Evolutionary conservation across 2,797 vertebrate species (phyloP).

Genomic region (Crypturellus tataupa): DNA sequence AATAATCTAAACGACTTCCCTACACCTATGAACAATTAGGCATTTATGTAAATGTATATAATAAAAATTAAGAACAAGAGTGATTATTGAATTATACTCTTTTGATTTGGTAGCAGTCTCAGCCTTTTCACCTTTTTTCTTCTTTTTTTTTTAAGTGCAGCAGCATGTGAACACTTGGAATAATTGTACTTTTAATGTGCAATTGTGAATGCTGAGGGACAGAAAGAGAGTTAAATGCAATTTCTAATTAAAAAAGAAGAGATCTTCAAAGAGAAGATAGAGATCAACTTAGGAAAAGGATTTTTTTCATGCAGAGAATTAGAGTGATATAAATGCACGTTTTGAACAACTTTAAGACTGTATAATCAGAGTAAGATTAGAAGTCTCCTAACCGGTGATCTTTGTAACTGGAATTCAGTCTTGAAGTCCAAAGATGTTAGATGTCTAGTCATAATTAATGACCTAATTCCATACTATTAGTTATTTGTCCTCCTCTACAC

Average conservation of each 20-base stretch:
- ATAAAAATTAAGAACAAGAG: not conserved
- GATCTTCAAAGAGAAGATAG: not conserved
- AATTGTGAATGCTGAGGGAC: not conserved
- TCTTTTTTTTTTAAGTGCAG: accelerated
- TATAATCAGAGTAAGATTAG: not conserved
- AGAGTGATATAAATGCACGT: not conserved
- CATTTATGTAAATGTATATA: not conserved
- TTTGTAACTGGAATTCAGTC: not conserved
- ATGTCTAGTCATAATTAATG: not conserved
- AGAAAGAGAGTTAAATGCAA: not conserved
- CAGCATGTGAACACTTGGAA: not conserved
- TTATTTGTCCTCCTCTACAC: not conserved
- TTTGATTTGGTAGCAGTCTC: not conserved
- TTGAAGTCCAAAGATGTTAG: not conserved
- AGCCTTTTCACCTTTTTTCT: not conserved
- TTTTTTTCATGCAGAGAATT: not conserved
- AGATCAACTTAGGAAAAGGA: not conserved
- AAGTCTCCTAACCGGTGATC: not conserved
- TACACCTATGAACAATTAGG: not conserved
- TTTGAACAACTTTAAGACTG: not conserved
- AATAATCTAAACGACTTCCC: not conserved
- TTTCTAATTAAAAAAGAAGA: not conserved
- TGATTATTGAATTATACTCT: not conserved
- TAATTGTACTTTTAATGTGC: not conserved
- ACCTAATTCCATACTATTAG: not conserved